phyloP scores from a whole-genome alignment of 1,140 invertebrate species.

The Drosophila navojoa region DNA sequence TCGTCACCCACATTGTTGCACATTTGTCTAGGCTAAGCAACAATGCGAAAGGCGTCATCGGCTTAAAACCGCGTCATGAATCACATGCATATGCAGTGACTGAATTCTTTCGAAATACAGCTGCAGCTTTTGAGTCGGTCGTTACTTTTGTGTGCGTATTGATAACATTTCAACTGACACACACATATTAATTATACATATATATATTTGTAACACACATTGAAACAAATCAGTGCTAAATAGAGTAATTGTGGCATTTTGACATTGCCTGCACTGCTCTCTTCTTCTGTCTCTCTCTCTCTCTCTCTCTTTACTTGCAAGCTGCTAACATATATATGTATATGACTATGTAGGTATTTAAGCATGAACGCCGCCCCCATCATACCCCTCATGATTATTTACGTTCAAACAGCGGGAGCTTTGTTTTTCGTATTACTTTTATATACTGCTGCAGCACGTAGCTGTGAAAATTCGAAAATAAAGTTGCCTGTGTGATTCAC shows the following conservation, averaged over 20 bases:
- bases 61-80: constrained; percentile 57
- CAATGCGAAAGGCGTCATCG: constrained; percentile 26
- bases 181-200: constrained; percentile 18
- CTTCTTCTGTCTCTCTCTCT: constrained; percentile 10
- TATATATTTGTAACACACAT: constrained; percentile 13
- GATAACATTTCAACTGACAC: constrained; percentile 46
- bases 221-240: constrained; percentile 48
- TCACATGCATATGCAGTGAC: constrained; percentile 55
- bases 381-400: constrained; percentile 1
- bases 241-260: constrained; percentile 54
- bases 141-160: constrained; percentile 31
- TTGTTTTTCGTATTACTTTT: constrained; percentile 36
- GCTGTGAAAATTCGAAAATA: constrained; percentile 64
- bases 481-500: constrained; percentile 67
- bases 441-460: constrained; percentile 47
- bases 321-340: constrained; percentile 50
- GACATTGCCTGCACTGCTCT: constrained; percentile 27
- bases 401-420: constrained; percentile 40
- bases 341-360: constrained; percentile 12
- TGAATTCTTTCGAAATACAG: constrained; percentile 32
- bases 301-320: constrained; percentile 23
- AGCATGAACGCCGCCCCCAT: constrained; percentile 13
- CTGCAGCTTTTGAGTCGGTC: constrained; percentile 38
- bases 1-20: constrained; percentile 39
- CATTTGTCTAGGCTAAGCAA: neutral